Evolutionary conservation across 2,888 invertebrate species (phyloP), one percentile per base, ranked within the genome.

Genomic region (Macaria notata): DNA sequence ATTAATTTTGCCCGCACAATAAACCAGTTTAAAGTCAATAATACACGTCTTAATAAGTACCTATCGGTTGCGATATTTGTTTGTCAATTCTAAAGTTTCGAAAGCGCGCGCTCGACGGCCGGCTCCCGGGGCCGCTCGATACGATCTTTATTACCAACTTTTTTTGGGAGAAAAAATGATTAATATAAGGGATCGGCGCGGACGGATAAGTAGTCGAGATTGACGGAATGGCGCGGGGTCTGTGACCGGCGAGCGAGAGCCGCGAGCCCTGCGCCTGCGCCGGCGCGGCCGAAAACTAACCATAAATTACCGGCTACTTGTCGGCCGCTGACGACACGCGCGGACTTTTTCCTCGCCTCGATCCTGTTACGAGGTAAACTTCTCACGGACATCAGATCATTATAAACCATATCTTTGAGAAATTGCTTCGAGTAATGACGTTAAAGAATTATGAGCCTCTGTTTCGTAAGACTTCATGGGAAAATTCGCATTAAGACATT

Each of bases 261-360:
- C 83, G 87, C 81, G 85, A 82, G 86, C 86, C 89, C 68, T 89
- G 88, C 90, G 83, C 89, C 68, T 89, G 88, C 90, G 83, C 83
- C 68, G 81, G 75, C 81, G 83, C 87, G 80, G 81, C 90, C 92
- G 89, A 91, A 92, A 92, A 91, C 91, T 92, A 92, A 92, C 91
- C 92, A 92, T 92, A 91, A 92, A 92, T 92, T 92, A 92, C 90
- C 78, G 84, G 83, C 87, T 83, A 86, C 90, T 91, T 86, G 91
- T 83, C 74, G 81, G 79, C 84, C 76, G 77, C 83, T 75, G 84
- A 81, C 81, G 87, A 88, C 88, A 89, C 88, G 87, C 87, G 89
- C 86, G 77, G 69, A 59, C 76, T 83, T 88, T 88, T 86, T 83
- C 72, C 75, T 70, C 67, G 71, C 77, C 78, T 73, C 78, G 82